phyloP scores from a whole-genome alignment of 2,113 vertebrate genomes.

The Erpornis zantholeuca region DNA sequence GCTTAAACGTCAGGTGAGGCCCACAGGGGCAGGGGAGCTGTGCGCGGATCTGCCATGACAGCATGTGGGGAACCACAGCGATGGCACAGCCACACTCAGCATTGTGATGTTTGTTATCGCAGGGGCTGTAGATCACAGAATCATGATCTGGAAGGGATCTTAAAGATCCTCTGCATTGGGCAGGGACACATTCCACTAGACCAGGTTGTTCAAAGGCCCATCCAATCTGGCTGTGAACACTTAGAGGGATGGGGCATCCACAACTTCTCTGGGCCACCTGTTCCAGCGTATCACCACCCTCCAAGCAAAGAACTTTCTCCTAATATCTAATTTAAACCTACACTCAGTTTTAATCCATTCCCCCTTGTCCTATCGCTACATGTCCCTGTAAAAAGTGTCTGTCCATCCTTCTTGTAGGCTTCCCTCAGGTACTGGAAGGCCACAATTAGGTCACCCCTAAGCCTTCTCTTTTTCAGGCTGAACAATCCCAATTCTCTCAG shows the following conservation, averaged over 20 bases:
- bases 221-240: not conserved
- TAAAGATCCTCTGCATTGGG: not conserved
- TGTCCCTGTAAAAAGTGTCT: not conserved
- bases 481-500: not conserved
- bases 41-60: fast-evolving
- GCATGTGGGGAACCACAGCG: fast-evolving
- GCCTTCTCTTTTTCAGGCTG: not conserved
- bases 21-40: not conserved
- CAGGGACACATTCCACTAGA: not conserved
- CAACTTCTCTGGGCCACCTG: not conserved
- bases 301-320: not conserved
- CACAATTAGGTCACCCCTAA: not conserved
- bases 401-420: not conserved
- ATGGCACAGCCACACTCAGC: not conserved
- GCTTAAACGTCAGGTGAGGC: not conserved
- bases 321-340: not conserved
- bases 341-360: not conserved
- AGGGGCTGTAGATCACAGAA: not conserved
- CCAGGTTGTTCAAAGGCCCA: not conserved
- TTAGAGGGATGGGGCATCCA: not conserved
- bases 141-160: not conserved
- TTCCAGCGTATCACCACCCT: not conserved
- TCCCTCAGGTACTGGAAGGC: not conserved
- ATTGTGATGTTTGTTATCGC: not conserved
- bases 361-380: not conserved